Percentiles rank a stretch among this genome's conserved stretches.
These are phyloP conservation scores for Elanoides forficatus DNA, from an alignment of 2,113 vertebrate species.

Conservation along the genomic window DNA sequence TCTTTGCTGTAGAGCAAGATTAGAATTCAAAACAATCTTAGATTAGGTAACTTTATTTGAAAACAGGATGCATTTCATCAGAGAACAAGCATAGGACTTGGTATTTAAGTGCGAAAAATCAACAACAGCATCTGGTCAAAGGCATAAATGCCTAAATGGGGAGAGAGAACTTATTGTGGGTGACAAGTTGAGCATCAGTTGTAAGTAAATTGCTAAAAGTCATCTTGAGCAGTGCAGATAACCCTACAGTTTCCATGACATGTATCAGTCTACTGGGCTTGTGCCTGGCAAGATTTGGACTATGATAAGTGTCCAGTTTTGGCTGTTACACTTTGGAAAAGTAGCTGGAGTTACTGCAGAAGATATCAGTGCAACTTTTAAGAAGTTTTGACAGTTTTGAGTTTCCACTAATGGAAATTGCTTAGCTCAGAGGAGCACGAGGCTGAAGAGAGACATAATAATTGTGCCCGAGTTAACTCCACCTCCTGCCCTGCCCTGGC, in stretches of 20 bases:
- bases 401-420: not conserved
- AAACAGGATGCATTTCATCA: not conserved
- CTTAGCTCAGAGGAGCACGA: not conserved
- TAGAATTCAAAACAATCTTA: not conserved
- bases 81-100: not conserved
- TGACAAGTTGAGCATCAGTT: not conserved
- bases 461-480: not conserved
- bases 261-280: not conserved
- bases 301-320: not conserved
- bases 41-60: not conserved
- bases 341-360: not conserved
- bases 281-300: not conserved
- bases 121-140: not conserved
- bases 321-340: not conserved
- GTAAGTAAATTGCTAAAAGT: not conserved
- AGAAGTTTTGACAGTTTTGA: not conserved
- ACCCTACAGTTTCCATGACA: not conserved
- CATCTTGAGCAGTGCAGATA: not conserved
- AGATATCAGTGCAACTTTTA: not conserved
- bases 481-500: not conserved
- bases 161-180: not conserved
- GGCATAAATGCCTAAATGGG: not conserved
- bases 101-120: not conserved
- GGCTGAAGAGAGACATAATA: not conserved
- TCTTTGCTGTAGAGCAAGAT: not conserved